These are phyloP conservation scores for Hylaeus anthracinus DNA, from an alignment of 1,140 invertebrate species.

Conservation along the genomic window DNA sequence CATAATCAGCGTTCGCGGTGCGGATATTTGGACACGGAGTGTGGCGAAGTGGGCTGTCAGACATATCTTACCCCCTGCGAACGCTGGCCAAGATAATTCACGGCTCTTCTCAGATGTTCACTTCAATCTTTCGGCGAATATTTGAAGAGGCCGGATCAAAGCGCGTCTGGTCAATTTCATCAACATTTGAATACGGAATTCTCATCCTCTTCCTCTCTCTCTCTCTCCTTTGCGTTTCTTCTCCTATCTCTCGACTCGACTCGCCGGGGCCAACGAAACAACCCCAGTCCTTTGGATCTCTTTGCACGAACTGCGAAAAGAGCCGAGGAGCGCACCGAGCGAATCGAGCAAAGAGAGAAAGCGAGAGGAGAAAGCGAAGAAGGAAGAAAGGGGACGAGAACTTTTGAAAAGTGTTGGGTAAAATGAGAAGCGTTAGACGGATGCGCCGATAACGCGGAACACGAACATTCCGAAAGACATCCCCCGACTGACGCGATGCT, in stretches of 20 bases:
- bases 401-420: conserved; percentile 70
- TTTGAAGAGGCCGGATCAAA: conserved; percentile 81
- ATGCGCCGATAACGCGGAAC: conserved; percentile 57
- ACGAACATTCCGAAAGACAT: conserved; percentile 59
- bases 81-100: conserved; percentile 71
- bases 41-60: neutral
- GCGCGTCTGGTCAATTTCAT: conserved; percentile 82
- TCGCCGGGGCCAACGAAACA: conserved; percentile 54
- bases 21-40: neutral
- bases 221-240: conserved; percentile 19
- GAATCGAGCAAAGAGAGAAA: conserved; percentile 27
- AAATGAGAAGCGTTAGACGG: conserved; percentile 65
- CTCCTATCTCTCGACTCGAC: conserved; percentile 30
- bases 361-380: conserved; percentile 31
- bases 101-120: conserved; percentile 79
- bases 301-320: conserved; percentile 62
- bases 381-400: conserved; percentile 51
- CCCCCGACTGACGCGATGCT: conserved; percentile 35
- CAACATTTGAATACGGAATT: conserved; percentile 79
- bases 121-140: conserved; percentile 80
- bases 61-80: conserved; percentile 33
- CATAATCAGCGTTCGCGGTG: conserved; percentile 1
- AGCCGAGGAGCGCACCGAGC: conserved; percentile 40
- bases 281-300: conserved; percentile 60
- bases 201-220: conserved; percentile 2